Conservation (phyloP, 1,140 invertebrate genomes). For the Zaprionus africanus region DNA sequence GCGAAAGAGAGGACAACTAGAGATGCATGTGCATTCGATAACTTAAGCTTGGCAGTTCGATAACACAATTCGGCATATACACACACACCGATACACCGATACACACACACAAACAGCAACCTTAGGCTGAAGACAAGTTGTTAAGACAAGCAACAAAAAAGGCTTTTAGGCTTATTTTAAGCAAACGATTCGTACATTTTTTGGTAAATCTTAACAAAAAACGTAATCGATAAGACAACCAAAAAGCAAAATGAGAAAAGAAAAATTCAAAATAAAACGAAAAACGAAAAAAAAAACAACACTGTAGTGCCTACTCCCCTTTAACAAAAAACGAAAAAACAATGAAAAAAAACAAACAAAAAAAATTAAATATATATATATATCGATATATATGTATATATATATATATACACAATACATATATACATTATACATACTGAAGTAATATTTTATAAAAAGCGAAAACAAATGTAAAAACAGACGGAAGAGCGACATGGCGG, state of each 20-base stretch:
- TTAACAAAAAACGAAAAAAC: conserved; percentile 39
- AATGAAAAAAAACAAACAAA: conserved; percentile 27
- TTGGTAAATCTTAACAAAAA: conserved; percentile 53
- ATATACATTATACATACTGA: conserved; percentile 79
- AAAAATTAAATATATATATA: conserved; percentile 40
- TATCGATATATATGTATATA: conserved; percentile 35
- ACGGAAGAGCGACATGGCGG: conserved; percentile 13
- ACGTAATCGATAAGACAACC: conserved; percentile 54
- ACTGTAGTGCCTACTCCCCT: conserved; percentile 82
- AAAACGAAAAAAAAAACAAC: conserved; percentile 60
- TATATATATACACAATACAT: conserved; percentile 66
- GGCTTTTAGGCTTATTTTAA: conserved; percentile 70
- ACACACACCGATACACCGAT: conserved; percentile 39
- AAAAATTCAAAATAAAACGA: conserved; percentile 49
- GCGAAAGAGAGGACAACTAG: conserved; percentile 14
- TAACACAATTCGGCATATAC: conserved; percentile 26
- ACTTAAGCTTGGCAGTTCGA: conserved; percentile 37
- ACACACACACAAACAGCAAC: conserved; percentile 39
- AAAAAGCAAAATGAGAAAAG: conserved; percentile 49
- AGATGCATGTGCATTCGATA: conserved; percentile 22
- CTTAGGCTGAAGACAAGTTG: conserved; percentile 41
- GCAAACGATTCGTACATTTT: conserved; percentile 56
- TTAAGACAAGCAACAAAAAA: conserved; percentile 50
- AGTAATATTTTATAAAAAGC: conserved; percentile 81
- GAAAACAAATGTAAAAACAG: conserved; percentile 47